Evolutionary conservation across 2,113 vertebrate genomes (phyloP).

Genomic region (Aphelocoma coerulescens): DNA sequence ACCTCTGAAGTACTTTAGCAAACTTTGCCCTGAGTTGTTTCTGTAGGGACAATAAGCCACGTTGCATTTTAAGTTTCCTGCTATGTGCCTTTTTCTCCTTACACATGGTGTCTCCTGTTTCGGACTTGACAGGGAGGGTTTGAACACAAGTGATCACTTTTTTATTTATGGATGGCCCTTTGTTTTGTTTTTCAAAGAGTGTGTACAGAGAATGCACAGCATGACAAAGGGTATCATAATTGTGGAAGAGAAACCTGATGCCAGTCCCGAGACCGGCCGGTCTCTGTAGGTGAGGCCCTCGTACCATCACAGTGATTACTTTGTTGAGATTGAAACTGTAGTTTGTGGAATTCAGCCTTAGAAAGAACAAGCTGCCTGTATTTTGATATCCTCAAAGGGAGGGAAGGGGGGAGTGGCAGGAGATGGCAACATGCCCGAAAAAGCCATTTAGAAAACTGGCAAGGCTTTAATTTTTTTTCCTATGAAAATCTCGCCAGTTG

Average conservation of each 20-base stretch:
- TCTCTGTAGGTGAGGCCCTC: background rate
- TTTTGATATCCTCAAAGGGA: background rate
- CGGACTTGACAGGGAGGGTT: background rate
- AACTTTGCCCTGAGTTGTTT: constrained; percentile 15
- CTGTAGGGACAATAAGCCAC: background rate
- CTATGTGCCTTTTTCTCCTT: background rate
- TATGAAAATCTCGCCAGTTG: background rate
- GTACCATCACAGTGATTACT: background rate
- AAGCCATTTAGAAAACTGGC: constrained; percentile 25
- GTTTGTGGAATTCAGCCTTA: background rate
- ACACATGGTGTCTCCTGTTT: background rate
- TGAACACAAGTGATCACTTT: background rate
- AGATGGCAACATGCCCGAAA: background rate
- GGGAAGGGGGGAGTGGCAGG: background rate
- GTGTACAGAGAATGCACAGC: background rate
- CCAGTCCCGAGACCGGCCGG: background rate
- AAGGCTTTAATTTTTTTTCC: background rate
- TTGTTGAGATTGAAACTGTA: background rate
- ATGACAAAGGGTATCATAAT: background rate
- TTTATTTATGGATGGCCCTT: background rate
- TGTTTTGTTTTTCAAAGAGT: background rate
- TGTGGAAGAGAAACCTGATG: constrained; percentile 21
- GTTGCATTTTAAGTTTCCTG: background rate
- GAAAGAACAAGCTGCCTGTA: constrained; percentile 9
- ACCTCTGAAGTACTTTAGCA: constrained; percentile 38